Evolutionary conservation across 2,888 invertebrate species (phyloP), one percentile per base, ranked within the genome.

Genomic region (Pyrocoelia pectoralis): DNA sequence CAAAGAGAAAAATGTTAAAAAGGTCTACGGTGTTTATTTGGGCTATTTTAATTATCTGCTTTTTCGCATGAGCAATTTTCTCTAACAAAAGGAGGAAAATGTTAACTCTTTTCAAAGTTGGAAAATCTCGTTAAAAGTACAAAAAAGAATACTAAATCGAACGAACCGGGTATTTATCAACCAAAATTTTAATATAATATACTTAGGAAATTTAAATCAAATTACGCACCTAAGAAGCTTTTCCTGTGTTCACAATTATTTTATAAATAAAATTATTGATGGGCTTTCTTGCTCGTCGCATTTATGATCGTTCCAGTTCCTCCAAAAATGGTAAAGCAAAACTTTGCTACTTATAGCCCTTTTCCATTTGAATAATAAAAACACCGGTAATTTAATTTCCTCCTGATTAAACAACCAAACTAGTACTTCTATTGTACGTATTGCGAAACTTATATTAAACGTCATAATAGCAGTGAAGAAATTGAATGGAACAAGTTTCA

Each of bases 221-320:
- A n/a, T n/a, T n/a, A n/a, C n/a, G n/a, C n/a, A n/a, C n/a, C 24
- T 59, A 18, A 12, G 41, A 50, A 61, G 55, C 51, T 50, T 61
- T 56, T 48, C 13, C 43, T 24, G 55, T 14, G 17, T 18, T 51
- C 29, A 56, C 13, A 56, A 29, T 61, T 56, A 19, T 24, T 56
- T 61, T 56, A 61, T 28, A 56, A 56, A 61, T 56, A 56, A 61
- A 61, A 56, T 55, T 61, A 55, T 50, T 61, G 49, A 46, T 55
- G 17, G 18, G 43, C 28, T 56, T 51, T 24, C 24, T 24, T 24
- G n/a, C n/a, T n/a, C n/a, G n/a, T n/a, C n/a, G n/a, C n/a, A 24
- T 5, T 6, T 33, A 10, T 33, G 2, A n/a, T 33, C 33, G 33
- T 33, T 17, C 2, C 8, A 33, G 10, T 4, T 33, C n/a, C 2